Base-by-base conservation (phyloP, 2,113 vertebrate genomes). In the Columba livia region DNA sequence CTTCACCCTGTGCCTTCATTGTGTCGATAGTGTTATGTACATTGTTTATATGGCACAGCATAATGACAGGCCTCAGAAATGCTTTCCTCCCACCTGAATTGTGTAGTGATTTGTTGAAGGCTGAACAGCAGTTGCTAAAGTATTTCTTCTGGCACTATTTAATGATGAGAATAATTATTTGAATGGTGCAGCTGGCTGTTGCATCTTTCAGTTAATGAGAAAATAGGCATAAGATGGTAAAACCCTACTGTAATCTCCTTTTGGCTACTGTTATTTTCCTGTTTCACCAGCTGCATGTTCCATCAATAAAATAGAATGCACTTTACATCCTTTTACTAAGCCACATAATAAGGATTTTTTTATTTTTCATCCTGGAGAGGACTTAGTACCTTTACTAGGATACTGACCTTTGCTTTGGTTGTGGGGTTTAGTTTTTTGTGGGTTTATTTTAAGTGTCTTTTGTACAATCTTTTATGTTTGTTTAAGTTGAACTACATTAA, bases 401-500 rank as follows among this genome's bases (percentile, higher is more conserved):
- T 66, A 53, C 28, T 61, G 73, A 77, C n/a, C 34, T 60, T 85
- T 79, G n/a, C 42, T 57, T 85, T 57, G n/a, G 20, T n/a, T 28
- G 18, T 10, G 11, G 17, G 8, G 29, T 8, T 3, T 29, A 14
- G 6, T 2, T 11, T 75, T 78, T 54, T 25, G 8, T 50, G 51
- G 14, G 9, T 74, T 94, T 82, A 28, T 85, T 73, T 92, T 47
- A 66, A 78, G 47, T 47, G 38, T 79, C 28, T 78, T 7, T 34
- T 58, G 26, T 77, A 85, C 20, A 34, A 10, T 47, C 67, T 88
- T 75, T 28, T 66, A 6, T 62, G 17, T 88, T 88, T 90, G 67
- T 50, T 79, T 73, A 77, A 90, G 17, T 10, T 47, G 36, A 80
- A 64, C 38, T 71, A 88, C 86, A 90, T 66, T 62, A 85, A 92